Evolutionary conservation across 64 coral and sea anemone species (phyloP), one percentile per base, ranked within the genome.

Genomic region (Actinia equina): DNA sequence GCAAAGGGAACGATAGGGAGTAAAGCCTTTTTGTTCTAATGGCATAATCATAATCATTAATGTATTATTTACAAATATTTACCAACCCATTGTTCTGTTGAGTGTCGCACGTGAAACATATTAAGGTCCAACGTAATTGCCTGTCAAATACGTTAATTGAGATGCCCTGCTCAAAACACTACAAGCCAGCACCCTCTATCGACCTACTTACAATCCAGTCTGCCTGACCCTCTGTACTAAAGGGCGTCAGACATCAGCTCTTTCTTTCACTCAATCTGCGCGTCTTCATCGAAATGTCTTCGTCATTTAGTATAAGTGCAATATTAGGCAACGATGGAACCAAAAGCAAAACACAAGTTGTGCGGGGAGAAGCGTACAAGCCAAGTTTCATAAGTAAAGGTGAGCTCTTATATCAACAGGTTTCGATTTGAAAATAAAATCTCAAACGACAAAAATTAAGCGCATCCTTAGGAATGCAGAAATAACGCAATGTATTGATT

Each of bases 91-190:
- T 92, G 90, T 92, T 71, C 44, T 43, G 18, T 92, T 41, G 70
- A 87, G 84, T 82, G 85, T 27, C 49, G 86, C 78, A 86, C 83
- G 59, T 64, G 77, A 62, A 82, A 82, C 61, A 61, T 83, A 63
- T 87, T 87, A 77, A 83, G 62, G 46, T 63, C 49, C n/a, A 15
- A 67, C 53, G 78, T 92, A 92, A 87, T 91, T 87, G 90, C 77
- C 80, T 92, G 84, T 92, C 90, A 92, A 86, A 87, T 20, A 87
- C 77, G 71, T 91, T 87, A 92, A 87, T 83, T 53, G 59, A 67
- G 77, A 78, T 77, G 84, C 85, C 74, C 83, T 82, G 77, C 57
- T 83, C 71, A 77, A 49, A 49, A 8, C 46, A 49, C 46, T 49
- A 49, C 46, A 87, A 69, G 87, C 56, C 84, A 83, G 90, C 1